These are phyloP conservation scores for Hyles lineata DNA, from an alignment of 2,888 invertebrate genomes.

Conservation along the genomic window DNA sequence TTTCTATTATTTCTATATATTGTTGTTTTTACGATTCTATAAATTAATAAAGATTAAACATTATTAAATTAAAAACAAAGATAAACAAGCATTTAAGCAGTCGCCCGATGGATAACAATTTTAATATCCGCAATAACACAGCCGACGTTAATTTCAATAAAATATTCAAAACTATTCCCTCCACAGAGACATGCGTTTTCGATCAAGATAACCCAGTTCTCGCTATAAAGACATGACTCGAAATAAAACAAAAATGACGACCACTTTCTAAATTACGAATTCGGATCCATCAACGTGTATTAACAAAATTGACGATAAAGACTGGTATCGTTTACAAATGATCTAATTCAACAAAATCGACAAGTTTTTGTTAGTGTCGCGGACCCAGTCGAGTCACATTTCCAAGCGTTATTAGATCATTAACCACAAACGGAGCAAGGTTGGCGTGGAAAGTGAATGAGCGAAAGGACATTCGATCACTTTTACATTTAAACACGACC, in stretches of 20 bases:
- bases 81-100: background rate
- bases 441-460: conserved; percentile 29
- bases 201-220: conserved; percentile 1
- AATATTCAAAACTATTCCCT: conserved; percentile 1
- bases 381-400: conserved; percentile 25
- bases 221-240: background rate
- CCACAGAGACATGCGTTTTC: background rate
- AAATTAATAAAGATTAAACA: too few relatives aligned
- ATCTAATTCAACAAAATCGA: conserved; percentile 7
- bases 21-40: too few relatives aligned
- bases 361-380: conserved; percentile 9
- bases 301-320: background rate
- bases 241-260: conserved; percentile 8
- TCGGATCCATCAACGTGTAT: background rate
- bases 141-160: background rate
- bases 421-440: conserved; percentile 32
- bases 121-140: background rate
- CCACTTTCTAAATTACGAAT: conserved; percentile 7
- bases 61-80: too few relatives aligned
- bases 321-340: conserved; percentile 12
- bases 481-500: conserved; percentile 25
- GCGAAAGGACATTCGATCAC: conserved; percentile 30
- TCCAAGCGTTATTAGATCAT: conserved; percentile 33
- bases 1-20: too few relatives aligned
- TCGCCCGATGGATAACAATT: background rate